Base-by-base conservation (phyloP, 2,113 vertebrate species). In the Passer montanus region DNA sequence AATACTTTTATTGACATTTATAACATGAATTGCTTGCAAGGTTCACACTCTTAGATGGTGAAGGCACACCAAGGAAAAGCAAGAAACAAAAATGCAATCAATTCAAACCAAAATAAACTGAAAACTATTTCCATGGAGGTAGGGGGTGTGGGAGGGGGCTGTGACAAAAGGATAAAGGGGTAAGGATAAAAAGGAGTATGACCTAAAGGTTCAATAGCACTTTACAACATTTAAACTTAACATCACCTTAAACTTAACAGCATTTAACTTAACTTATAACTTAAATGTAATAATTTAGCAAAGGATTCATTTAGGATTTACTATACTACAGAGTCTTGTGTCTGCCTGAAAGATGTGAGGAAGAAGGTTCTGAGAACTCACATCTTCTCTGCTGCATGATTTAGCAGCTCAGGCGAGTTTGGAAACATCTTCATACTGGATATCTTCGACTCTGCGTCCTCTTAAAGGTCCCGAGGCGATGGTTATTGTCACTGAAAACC, bases 401-500 rank as follows among this genome's bases (percentile, higher is more conserved):
- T 62, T 44, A 82, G 69, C 26, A 21, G 91, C 86, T 99, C 97
- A 99, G 67, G 98, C 98, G 15, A 99, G 96, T 97, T 99, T 99
- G 39, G 99, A 99, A 97, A 99, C 99, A 87, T 99, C 99, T 97
- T 99, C 99, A 1, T 99, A 99, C 7, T 98, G 98, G 64, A 99
- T 96, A 30, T 98, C 98, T 87, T 99, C 97, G 23, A 99, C 98
- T 58, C 96, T 98, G 78, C 97, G 98, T 79, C 99, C 99, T 97
- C 98, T 99, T 73, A 99, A 97, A 66, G 97, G 98, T 44, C 99
- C 99, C 98, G 99, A 99, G 80, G 99, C 98, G 3, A 99, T 98
- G 11, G 95, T 95, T 82, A 99, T 98, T 1, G 98, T 98, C 2
- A 99, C 99, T 43, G 98, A 99, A 96, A 99, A 99, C 4, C 89